These are phyloP conservation scores for Limosa lapponica DNA, from an alignment of 2,797 vertebrate genomes.

Conservation along the genomic window DNA sequence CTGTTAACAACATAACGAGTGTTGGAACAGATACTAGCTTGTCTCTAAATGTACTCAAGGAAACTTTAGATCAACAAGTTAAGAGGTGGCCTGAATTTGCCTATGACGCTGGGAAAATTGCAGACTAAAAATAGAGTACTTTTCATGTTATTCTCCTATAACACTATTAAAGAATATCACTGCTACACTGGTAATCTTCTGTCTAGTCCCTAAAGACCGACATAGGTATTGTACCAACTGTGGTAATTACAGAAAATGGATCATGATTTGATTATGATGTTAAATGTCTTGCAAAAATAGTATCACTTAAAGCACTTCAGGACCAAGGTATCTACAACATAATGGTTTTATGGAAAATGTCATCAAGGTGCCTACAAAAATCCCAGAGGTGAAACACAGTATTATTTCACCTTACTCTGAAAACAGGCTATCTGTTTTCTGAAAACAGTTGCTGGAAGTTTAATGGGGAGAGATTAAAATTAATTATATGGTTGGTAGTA, in stretches of 20 bases:
- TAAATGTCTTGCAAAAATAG: conserved; percentile 32
- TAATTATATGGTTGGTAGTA: background rate
- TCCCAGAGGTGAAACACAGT: background rate
- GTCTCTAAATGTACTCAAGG: background rate
- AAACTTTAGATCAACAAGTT: conserved; percentile 14
- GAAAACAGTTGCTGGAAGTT: background rate
- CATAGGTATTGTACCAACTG: background rate
- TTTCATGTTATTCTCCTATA: background rate
- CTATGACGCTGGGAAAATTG: conserved; percentile 12
- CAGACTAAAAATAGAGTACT: conserved; percentile 18
- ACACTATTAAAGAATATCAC: background rate
- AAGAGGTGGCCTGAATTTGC: conserved; percentile 1
- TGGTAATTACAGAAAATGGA: conserved; percentile 52
- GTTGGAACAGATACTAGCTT: background rate
- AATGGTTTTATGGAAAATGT: background rate
- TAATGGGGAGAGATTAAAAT: background rate
- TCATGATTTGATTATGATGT: background rate
- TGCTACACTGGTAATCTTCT: background rate
- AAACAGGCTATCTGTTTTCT: background rate
- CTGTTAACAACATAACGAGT: background rate
- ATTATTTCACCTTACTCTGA: background rate
- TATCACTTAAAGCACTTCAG: background rate
- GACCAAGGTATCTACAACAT: background rate
- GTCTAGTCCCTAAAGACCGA: background rate
- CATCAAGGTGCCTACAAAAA: background rate